Conservation (phyloP, 1,140 invertebrate species). For the Agrilus planipennis region DNA sequence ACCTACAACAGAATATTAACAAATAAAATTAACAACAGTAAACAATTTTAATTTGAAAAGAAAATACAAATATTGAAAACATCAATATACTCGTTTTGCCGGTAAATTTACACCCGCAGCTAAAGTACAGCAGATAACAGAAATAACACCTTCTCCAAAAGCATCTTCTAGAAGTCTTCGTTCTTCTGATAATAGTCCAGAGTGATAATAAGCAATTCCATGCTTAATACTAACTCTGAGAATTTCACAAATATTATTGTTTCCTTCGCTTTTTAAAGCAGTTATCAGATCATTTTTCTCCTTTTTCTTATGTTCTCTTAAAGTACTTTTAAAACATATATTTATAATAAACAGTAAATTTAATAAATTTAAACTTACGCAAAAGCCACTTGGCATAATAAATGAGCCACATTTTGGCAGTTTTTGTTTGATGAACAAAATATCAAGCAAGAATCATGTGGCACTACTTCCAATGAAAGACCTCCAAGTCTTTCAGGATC, state of each 20-base stretch:
- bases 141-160: constrained; percentile 68
- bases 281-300: constrained; percentile 49
- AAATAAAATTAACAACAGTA: background rate
- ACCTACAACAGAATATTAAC: constrained; percentile 41
- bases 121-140: constrained; percentile 84
- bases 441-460: constrained; percentile 76
- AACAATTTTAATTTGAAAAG: too few relatives aligned
- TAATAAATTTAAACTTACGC: constrained; percentile 39
- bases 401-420: constrained; percentile 80
- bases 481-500: constrained; percentile 76
- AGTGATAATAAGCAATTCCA: constrained; percentile 88
- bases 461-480: constrained; percentile 74
- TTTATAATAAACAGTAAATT: constrained; percentile 1
- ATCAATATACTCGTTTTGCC: constrained; percentile 73
- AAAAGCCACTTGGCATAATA: constrained; percentile 56
- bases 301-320: constrained; percentile 42
- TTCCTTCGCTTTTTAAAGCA: constrained; percentile 51
- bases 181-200: constrained; percentile 69
- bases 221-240: constrained; percentile 58
- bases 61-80: too few relatives aligned
- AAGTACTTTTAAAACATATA: constrained; percentile 33
- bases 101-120: constrained; percentile 96
- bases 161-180: constrained; percentile 77
- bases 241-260: constrained; percentile 65
- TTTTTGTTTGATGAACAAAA: constrained; percentile 89